Evolutionary conservation across 2,888 invertebrate species (phyloP), one percentile per base, ranked within the genome.

Genomic region (Orthonychiurus folsomi): DNA sequence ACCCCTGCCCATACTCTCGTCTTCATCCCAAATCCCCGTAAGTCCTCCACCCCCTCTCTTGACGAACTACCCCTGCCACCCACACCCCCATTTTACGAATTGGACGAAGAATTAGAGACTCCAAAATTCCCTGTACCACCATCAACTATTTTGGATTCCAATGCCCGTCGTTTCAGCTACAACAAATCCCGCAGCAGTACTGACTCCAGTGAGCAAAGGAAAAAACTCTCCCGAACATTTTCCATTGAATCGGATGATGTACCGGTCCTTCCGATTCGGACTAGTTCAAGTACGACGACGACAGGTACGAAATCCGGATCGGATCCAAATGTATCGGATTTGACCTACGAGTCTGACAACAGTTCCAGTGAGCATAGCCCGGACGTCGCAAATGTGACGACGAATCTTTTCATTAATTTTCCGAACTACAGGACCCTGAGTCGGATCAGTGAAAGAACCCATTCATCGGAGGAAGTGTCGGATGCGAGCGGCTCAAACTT

Each of bases 51-150:
- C 25, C 60, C 63, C 5, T 59, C 63, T 55, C 47, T 63, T 21
- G 63, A 62, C 52, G 67, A 68, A 15, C 60, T 65, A 50, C 68
- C 67, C 1, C 55, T 68, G 1, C 69, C 69, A 2, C 69, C 69
- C 3, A 27, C 60, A 23, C 61, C 64, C 23, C 58, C 9, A 59
- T 47, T 59, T 56, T 48, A 59, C 27, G 67, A 68, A 2, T 25
- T 48, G 1, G 67, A 70, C n/a, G 66, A 70, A 48, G 68, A 66
- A 24, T 65, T 64, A 23, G 68, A 68, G 50, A 68, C 68, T 21
- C 68, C 68, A 5, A 55, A 67, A 12, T 70, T 66, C 26, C 70
- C 70, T 0, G 65, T 67, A 1, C 70, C 70, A 24, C 64, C 64
- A n/a, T 15, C 37, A 37, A 37, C 5, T 37, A 9, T 37, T 5